These are phyloP conservation scores for Periplaneta americana DNA, from an alignment of 1,140 invertebrate species.

Conservation along the genomic window DNA sequence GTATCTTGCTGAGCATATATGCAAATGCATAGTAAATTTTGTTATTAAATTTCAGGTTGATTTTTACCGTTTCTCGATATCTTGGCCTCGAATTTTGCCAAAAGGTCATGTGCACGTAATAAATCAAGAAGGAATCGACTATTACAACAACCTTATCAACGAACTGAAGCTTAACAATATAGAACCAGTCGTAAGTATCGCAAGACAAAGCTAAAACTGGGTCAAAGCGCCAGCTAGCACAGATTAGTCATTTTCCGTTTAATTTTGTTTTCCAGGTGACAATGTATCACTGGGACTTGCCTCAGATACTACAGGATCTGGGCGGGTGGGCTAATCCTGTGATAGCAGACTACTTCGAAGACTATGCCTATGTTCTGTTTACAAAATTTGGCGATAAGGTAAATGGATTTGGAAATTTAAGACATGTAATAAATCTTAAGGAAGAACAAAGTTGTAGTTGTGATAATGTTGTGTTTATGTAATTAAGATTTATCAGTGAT, in stretches of 20 bases:
- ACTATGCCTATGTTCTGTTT: conserved; percentile 24
- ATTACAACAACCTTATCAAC: conserved; percentile 60
- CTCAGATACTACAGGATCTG: conserved; percentile 23
- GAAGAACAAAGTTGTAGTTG: too few species aligned
- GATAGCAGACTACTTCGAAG: conserved; percentile 22
- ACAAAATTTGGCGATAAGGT: conserved; percentile 26
- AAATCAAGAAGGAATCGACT: conserved; percentile 54
- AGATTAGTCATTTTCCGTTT: too few species aligned
- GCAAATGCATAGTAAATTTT: too few species aligned
- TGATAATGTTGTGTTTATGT: too few species aligned
- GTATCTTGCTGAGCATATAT: too few species aligned
- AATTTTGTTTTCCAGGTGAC: conserved; percentile 23
- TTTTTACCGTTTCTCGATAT: conserved; percentile 59
- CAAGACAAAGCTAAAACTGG: background rate
- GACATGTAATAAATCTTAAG: too few species aligned
- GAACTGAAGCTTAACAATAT: conserved; percentile 45
- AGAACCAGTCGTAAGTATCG: conserved; percentile 43
- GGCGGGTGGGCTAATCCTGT: conserved; percentile 25
- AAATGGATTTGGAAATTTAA: too few species aligned
- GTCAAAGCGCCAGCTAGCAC: too few species aligned
- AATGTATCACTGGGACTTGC: conserved; percentile 39
- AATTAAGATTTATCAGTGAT: too few species aligned
- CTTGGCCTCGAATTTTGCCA: conserved; percentile 56
- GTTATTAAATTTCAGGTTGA: too few species aligned
- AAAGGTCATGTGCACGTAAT: conserved; percentile 47